Evolutionary conservation across 2,797 vertebrate species (phyloP), one percentile per base, ranked within the genome.

Genomic region (Myiothlypis coronata): DNA sequence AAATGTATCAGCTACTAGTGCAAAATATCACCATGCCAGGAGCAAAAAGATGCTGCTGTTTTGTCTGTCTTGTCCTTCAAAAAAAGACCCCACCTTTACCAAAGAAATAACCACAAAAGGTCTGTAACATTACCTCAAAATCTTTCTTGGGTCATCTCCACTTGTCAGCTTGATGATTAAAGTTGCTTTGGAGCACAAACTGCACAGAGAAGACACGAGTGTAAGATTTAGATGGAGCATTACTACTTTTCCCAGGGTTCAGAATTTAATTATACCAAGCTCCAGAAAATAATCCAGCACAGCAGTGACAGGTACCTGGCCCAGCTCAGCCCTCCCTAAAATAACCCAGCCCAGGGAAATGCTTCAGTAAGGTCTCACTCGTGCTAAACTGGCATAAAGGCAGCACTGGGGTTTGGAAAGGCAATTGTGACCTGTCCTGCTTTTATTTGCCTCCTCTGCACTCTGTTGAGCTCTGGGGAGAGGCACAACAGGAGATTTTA

Each of bases 101-200:
- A 83, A 75, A 92, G 53, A 87, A 82, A 89, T 55, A 6, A 26
- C 24, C 14, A 3, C 22, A 37, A 71, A 41, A 64, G 22, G 3
- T 39, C 46, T 46, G 76, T 47, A 63, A 12, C 4, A 1, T 94
- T 97, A 99, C 99, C 98, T 98, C 30, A 99, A 72, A 50, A 93
- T 97, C 96, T 98, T 98, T 82, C 74, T 87, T 4, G 93, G 46
- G n/a, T 89, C 85, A 49, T 88, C 81, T 68, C 93, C 49, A 16
- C 81, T 96, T 59, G 92, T 90, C 93, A 99, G 95, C 78, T 94
- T 97, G 91, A 99, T 97, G 72, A 97, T 39, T 89, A 98, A 97
- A 71, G 74, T 98, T 89, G 98, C 94, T 72, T 98, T 96, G 41
- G 96, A 81, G 69, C 96, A 98, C 95, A 99, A 96, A 95, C 99